These are phyloP conservation scores for Cherax destructor DNA, from an alignment of 1,140 invertebrate species.

Conservation along the genomic window DNA sequence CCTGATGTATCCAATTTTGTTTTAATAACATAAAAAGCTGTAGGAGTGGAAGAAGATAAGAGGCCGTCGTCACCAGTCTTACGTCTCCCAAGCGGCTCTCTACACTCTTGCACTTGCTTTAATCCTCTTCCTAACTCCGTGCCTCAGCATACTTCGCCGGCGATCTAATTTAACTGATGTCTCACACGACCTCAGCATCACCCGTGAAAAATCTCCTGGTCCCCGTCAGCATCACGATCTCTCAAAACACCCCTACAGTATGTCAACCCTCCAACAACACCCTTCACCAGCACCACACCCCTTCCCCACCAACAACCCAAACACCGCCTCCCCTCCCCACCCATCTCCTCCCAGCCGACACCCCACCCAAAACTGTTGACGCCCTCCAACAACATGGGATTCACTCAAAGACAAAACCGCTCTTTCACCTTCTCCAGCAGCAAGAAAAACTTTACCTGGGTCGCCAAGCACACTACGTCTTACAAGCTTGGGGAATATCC, in stretches of 20 bases:
- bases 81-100: background rate
- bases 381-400: background rate
- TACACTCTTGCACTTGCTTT: background rate
- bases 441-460: no score
- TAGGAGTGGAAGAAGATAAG: background rate
- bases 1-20: no score
- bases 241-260: background rate
- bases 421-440: background rate
- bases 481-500: no score
- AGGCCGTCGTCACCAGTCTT: background rate
- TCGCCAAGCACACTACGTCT: no score
- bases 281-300: background rate
- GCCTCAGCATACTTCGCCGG: background rate
- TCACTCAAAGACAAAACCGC: background rate
- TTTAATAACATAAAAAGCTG: no score
- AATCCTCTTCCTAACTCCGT: slow-evolving; percentile 2
- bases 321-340: background rate
- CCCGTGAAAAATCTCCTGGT: slow-evolving; percentile 24
- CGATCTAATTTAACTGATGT: slow-evolving; percentile 7
- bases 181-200: background rate
- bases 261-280: background rate
- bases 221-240: background rate
- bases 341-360: background rate
- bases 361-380: background rate
- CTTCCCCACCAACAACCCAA: background rate